A percentile compares a stretch with the other conserved stretches of the same genome.
These are phyloP conservation scores for Spilarctia lutea DNA, from an alignment of 2,888 invertebrate species.

Conservation along the genomic window DNA sequence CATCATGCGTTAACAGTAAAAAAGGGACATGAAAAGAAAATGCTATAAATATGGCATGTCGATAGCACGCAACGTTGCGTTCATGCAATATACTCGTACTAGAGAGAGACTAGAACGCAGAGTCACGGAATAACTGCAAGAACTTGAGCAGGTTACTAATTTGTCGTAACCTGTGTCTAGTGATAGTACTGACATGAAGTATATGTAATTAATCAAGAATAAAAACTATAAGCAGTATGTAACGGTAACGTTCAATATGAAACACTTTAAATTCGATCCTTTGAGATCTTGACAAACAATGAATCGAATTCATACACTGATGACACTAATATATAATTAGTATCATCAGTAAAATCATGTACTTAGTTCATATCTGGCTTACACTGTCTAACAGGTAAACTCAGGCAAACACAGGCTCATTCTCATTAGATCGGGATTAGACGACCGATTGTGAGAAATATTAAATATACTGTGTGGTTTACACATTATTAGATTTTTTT, in stretches of 20 bases:
- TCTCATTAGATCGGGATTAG: neutral
- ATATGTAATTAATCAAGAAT: neutral
- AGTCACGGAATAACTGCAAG: neutral
- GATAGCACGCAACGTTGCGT: slow-evolving; percentile 4
- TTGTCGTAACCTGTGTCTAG: neutral
- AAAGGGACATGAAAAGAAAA: slow-evolving; percentile 19
- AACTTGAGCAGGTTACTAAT: neutral
- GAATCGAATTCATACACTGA: too few species aligned
- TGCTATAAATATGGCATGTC: slow-evolving; percentile 13
- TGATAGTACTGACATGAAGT: neutral
- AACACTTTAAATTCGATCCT: neutral
- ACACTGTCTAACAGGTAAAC: too few species aligned
- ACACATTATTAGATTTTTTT: neutral
- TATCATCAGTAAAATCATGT: too few species aligned
- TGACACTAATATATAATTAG: too few species aligned
- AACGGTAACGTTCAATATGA: neutral
- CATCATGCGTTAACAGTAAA: slow-evolving; percentile 40
- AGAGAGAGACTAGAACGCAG: neutral
- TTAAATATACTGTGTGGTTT: too few species aligned
- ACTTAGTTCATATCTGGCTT: too few species aligned
- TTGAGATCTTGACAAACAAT: neutral
- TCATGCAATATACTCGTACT: neutral
- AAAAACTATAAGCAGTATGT: neutral
- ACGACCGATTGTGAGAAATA: neutral
- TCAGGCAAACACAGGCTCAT: neutral